These are phyloP conservation scores for Cantharis rustica DNA, from an alignment of 2,888 invertebrate species.

Conservation along the genomic window DNA sequence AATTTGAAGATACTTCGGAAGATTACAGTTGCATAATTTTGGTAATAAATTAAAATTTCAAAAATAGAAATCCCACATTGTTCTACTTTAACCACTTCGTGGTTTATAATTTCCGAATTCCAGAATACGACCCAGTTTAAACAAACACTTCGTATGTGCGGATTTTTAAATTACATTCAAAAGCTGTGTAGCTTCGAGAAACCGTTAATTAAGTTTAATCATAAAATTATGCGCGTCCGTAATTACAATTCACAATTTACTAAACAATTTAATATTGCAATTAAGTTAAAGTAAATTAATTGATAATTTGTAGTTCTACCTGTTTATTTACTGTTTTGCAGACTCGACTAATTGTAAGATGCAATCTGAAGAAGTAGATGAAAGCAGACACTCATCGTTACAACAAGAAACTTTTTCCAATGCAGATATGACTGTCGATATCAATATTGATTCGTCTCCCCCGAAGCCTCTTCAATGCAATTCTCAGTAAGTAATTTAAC, in stretches of 20 bases:
- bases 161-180: background rate
- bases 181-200: background rate
- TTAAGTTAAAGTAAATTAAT: background rate
- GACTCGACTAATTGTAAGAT: conserved; percentile 36
- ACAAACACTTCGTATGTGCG: background rate
- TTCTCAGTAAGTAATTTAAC: conserved; percentile 18
- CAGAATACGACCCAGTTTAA: background rate
- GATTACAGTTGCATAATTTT: background rate
- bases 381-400: conserved; percentile 31
- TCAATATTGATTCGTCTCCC: conserved; percentile 38
- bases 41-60: background rate
- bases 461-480: conserved; percentile 23
- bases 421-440: conserved; percentile 45
- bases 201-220: background rate
- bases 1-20: no score
- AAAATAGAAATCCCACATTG: background rate
- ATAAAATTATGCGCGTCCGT: background rate
- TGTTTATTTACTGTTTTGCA: conserved; percentile 18
- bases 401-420: conserved; percentile 30
- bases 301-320: background rate
- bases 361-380: conserved; percentile 41
- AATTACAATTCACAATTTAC: background rate
- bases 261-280: background rate
- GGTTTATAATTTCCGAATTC: background rate
- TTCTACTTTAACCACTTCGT: background rate